Base-by-base conservation (phyloP, 92 coral and sea anemone genomes). In the Palythoa caribaeorum region DNA sequence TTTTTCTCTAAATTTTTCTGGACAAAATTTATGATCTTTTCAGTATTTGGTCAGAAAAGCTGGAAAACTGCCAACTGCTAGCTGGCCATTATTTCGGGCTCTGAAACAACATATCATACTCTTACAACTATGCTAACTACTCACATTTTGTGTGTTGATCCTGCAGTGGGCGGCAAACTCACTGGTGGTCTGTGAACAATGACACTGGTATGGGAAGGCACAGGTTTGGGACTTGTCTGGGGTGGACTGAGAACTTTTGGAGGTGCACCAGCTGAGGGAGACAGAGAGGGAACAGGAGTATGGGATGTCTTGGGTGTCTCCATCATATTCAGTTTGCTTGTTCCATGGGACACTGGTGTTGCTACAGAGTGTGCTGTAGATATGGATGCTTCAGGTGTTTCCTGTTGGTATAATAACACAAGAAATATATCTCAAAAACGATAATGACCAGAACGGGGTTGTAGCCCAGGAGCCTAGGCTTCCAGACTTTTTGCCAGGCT, bases 111-210 rank as follows among this genome's bases (percentile, higher is more conserved):
- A 6, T 15, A 5, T 12, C 14, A 4, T 59, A 52, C 55, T 52
- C 55, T 52, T 6, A 6, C 19, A 17, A 0, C 20, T 28, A 28
- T n/a, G 20, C 9, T 17, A 3, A 17, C 35, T 37, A 9, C 84
- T 80, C 47, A 80, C 85, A 81, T 44, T 68, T 66, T 81, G 16
- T 81, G 86, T 47, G 76, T 48, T 19, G 86, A 81, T 44, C 62
- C 76, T 35, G 40, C 52, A 11, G 74, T 17, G 66, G 70, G 48
- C 13, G 76, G 76, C 6, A 76, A 40, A 51, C 21, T 81, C 47
- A 65, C 21, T 3, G 73, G 73, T 65, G 86, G 40, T 50, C 76
- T 68, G 11, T 71, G 76, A 2, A 81, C 86, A 4, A 81, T 81
- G 48, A 81, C 86, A 81, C 86, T 81, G 48, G 86, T 48, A 19